Conservation (phyloP, 1,140 invertebrate genomes). For the Brachystomella parvula region DNA sequence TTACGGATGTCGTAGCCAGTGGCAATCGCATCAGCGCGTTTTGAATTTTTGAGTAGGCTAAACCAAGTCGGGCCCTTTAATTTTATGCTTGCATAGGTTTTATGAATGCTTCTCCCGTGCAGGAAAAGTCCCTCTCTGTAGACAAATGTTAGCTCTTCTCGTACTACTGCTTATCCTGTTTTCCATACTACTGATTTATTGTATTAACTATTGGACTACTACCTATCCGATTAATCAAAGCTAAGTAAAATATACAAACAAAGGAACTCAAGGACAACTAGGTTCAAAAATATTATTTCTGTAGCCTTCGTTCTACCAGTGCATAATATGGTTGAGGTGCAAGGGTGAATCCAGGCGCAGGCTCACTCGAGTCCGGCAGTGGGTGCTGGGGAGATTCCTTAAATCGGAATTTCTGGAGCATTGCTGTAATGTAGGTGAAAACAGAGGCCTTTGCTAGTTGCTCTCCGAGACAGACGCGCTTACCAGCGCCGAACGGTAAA, state of each 20-base stretch:
- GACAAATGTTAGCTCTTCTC: no score
- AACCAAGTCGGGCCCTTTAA: no score
- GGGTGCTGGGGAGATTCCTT: not conserved
- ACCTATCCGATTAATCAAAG: no score
- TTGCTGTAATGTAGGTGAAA: conserved; percentile 8
- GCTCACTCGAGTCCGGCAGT: not conserved
- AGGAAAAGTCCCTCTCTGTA: no score
- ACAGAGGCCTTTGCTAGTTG: conserved; percentile 2
- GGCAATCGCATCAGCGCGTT: no score
- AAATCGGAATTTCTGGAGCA: conserved; percentile 16
- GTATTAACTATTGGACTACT: no score
- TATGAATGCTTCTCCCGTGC: no score
- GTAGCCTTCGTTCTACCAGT: not conserved
- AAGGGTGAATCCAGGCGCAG: conserved; percentile 3
- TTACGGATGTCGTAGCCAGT: no score
- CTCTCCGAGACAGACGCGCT: conserved; percentile 13
- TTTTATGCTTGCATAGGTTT: no score
- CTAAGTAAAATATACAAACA: not conserved
- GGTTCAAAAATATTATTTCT: not conserved
- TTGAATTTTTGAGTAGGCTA: no score
- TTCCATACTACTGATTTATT: no score
- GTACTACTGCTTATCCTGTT: no score
- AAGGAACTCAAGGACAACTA: not conserved
- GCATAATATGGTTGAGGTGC: conserved; percentile 4
- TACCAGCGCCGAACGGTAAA: conserved; percentile 14